Conservation (phyloP, 2,888 invertebrate species). For the Macaria notata region DNA sequence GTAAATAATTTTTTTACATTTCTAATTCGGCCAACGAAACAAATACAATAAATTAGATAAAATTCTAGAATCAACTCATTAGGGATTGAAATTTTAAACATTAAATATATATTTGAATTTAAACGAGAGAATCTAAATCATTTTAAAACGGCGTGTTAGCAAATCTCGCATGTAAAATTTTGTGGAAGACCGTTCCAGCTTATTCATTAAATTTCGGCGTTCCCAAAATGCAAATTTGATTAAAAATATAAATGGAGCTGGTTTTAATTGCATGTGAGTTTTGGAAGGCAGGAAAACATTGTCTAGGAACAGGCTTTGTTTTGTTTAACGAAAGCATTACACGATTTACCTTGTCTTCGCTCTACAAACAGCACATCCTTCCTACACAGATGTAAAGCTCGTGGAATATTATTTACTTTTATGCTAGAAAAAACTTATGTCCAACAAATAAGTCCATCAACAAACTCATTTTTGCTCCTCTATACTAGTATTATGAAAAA, state of each 20-base stretch:
- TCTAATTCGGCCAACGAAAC: neutral
- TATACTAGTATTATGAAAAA: too few relatives aligned
- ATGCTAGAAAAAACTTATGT: too few relatives aligned
- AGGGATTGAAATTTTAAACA: neutral
- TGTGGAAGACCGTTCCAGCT: slow-evolving; percentile 9
- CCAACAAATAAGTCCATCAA: too few relatives aligned
- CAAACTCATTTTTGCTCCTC: too few relatives aligned
- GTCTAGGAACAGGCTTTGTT: slow-evolving; percentile 44
- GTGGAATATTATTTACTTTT: slow-evolving; percentile 19
- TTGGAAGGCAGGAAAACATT: slow-evolving; percentile 45
- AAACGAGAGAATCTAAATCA: neutral
- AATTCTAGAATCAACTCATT: neutral
- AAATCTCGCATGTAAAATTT: neutral
- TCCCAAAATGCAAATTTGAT: slow-evolving; percentile 29
- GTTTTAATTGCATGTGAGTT: slow-evolving; percentile 34
- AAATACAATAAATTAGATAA: slow-evolving; percentile 1
- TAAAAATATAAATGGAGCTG: slow-evolving; percentile 36
- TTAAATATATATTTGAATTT: too few relatives aligned
- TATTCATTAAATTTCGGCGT: slow-evolving; percentile 27
- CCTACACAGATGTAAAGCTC: slow-evolving; percentile 19
- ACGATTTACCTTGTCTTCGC: slow-evolving; percentile 42
- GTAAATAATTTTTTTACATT: slow-evolving; percentile 9
- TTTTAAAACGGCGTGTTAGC: neutral
- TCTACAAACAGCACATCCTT: slow-evolving; percentile 30
- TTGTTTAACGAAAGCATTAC: slow-evolving; percentile 56